These are phyloP conservation scores for Drosophila mulleri DNA, from an alignment of 2,888 invertebrate species.

Conservation along the genomic window DNA sequence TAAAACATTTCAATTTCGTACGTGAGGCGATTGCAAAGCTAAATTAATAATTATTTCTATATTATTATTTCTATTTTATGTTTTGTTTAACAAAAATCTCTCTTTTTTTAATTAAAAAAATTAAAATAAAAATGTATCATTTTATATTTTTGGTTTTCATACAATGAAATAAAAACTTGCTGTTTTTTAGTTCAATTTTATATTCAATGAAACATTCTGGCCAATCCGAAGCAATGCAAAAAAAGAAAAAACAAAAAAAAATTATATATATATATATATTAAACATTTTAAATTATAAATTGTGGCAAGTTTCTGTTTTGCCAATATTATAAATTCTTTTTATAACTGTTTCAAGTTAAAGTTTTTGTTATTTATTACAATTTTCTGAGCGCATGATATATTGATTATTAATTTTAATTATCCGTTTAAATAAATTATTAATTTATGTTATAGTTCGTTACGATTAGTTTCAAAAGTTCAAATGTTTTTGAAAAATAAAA, in stretches of 20 bases:
- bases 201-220: conserved; percentile 35
- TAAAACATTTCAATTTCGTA: conserved; percentile 53
- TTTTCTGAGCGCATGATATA: conserved; percentile 54
- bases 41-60: conserved; percentile 43
- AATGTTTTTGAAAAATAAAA: conserved; percentile 72
- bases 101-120: conserved; percentile 29
- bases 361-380: conserved; percentile 79
- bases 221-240: conserved; percentile 47
- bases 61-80: conserved; percentile 21
- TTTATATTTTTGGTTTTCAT: conserved; percentile 65
- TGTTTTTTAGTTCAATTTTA: conserved; percentile 62
- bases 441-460: conserved; percentile 84
- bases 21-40: conserved; percentile 38
- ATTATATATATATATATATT: no score
- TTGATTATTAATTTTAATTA: conserved; percentile 79
- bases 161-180: conserved; percentile 76
- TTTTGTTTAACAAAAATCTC: conserved; percentile 74
- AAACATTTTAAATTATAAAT: not conserved
- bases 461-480: conserved; percentile 82
- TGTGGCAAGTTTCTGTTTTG: conserved; percentile 58
- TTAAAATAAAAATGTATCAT: conserved; percentile 41
- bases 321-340: conserved; percentile 47
- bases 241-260: not conserved
- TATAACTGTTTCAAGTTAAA: conserved; percentile 74
- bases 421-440: conserved; percentile 81